A percentile compares a stretch with the other conserved stretches of the same genome.
Conservation (phyloP, 1,140 invertebrate species). For the Wasmannia auropunctata region DNA sequence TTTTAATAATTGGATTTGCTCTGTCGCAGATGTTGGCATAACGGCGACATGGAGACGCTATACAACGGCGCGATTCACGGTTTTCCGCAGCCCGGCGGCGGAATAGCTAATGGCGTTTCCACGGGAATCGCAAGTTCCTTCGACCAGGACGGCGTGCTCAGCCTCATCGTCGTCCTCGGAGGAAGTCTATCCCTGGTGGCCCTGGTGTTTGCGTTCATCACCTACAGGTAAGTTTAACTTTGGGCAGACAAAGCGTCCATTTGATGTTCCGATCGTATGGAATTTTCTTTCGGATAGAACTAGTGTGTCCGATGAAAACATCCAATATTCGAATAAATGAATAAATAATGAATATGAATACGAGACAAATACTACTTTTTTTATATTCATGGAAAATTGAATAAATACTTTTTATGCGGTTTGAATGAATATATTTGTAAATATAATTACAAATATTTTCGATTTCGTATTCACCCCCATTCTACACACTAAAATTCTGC, state of each 20-base stretch:
- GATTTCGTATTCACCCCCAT: too few species aligned
- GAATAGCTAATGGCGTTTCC: slow-evolving; percentile 78
- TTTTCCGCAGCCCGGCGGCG: slow-evolving; percentile 79
- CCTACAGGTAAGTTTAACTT: slow-evolving; percentile 87
- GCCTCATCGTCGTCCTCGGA: slow-evolving; percentile 88
- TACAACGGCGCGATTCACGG: slow-evolving; percentile 84
- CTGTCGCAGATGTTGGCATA: slow-evolving; percentile 57
- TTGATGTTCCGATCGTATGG: not conserved
- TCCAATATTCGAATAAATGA: too few species aligned
- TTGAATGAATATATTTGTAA: too few species aligned
- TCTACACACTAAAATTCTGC: too few species aligned
- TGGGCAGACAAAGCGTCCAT: not conserved
- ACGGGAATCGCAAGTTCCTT: slow-evolving; percentile 79
- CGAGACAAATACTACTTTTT: too few species aligned
- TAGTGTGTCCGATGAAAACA: too few species aligned
- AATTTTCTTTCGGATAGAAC: slow-evolving; percentile 2
- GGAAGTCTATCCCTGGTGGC: slow-evolving; percentile 89
- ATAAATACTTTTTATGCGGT: too few species aligned
- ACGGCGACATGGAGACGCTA: slow-evolving; percentile 83
- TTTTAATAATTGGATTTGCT: slow-evolving; percentile 26
- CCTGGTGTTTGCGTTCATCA: slow-evolving; percentile 90
- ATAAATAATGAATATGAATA: too few species aligned
- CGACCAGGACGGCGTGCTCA: slow-evolving; percentile 87
- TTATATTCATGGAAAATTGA: too few species aligned
- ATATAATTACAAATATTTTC: too few species aligned